Conservation (phyloP, 2,888 invertebrate genomes). For the Aspidiotus rigidus region DNA sequence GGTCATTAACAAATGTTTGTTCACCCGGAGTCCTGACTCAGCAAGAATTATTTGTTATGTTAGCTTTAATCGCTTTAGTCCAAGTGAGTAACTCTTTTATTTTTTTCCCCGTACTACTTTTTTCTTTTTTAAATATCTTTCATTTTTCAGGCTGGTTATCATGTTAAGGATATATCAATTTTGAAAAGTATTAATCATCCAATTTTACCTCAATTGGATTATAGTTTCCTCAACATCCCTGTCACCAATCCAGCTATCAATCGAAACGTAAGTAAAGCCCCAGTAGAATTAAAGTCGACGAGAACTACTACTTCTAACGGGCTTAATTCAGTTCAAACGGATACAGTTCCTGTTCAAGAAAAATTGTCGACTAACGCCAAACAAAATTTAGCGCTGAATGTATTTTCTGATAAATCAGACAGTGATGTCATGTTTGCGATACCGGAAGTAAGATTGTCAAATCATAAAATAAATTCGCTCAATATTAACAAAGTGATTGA, state of each 20-base stretch:
- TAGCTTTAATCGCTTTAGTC: conserved; percentile 47
- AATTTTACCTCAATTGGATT: conserved; percentile 43
- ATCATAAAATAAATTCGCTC: not conserved
- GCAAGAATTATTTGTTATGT: conserved; percentile 45
- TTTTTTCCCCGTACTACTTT: not conserved
- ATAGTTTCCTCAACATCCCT: conserved; percentile 26
- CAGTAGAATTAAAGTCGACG: not conserved
- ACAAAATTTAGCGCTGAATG: not conserved
- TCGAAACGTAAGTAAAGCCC: conserved; percentile 6
- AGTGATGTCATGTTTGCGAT: conserved; percentile 2
- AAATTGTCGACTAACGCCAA: not conserved
- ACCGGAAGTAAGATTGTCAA: not conserved
- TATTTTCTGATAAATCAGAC: not conserved
- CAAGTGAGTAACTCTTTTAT: conserved; percentile 41
- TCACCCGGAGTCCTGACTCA: conserved; percentile 46
- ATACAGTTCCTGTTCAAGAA: conserved; percentile 12
- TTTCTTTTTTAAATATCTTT: conserved; percentile 1
- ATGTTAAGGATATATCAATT: conserved; percentile 39
- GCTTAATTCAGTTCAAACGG: not conserved
- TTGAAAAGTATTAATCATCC: conserved; percentile 40
- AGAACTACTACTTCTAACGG: not conserved
- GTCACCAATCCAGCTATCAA: conserved; percentile 28
- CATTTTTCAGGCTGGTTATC: conserved; percentile 40
- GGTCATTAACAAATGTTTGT: conserved; percentile 46
- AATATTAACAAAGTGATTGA: not conserved